Base-by-base conservation (phyloP, 2,797 vertebrate genomes). In the Peromyscus melanophrys region DNA sequence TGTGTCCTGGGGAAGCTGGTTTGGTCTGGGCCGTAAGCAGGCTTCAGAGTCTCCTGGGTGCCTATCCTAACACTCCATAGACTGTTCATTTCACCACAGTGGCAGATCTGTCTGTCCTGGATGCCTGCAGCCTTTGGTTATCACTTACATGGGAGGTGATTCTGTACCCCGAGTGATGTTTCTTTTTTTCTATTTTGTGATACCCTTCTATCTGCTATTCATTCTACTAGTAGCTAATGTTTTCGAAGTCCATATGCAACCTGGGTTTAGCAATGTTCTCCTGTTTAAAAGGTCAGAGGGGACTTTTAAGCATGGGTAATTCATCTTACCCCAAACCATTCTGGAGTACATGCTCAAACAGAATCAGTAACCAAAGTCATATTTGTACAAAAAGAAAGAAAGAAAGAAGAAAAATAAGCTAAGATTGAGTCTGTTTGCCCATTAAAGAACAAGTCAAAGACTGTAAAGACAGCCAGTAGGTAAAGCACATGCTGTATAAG, bases 361-460 rank as follows among this genome's bases (percentile, higher is more conserved):
- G 21, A 95, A 95, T 89, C 78, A 82, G 21, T n/a, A 90, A 84
- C 17, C 43, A 82, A 94, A 92, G 57, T 34, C 6, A 27, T 90
- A 49, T 57, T 87, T 71, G 13, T 43, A 57, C 37, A 4, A 34
- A 25, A 67, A 86, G 31, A 55, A 76, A 40, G 37, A 27, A 73
- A 52, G 57, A 57, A 16, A 89, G 49, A 52, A 52, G 49, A 52
- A 52, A 52, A 78, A 78, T 10, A 90, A 29, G 34, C 23, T 14
- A 92, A 92, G 29, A 84, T 61, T 40, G 8, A 83, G 40, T 92
- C 27, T 43, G 55, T 77, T 85, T 80, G n/a, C 11, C 67, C 31
- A 81, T 37, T 87, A 90, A 94, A 95, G 57, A 94, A 83, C 11
- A 95, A 67, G 49, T 31, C 17, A 86, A 52, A 61, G 65, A 46